Base-by-base conservation (phyloP, 2,888 invertebrate species). In the Cryptus viduatorius region DNA sequence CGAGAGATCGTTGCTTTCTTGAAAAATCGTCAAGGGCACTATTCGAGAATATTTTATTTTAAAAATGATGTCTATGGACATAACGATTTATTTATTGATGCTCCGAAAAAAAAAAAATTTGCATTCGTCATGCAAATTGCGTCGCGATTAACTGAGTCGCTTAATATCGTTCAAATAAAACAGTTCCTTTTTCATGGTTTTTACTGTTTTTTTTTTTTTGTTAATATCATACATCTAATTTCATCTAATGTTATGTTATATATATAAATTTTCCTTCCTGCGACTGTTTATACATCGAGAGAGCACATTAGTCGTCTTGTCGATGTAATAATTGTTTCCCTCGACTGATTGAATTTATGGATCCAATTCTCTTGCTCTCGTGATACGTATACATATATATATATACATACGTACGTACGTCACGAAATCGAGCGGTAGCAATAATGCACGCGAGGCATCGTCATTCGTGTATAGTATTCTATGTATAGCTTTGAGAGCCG, bases 301-400 rank as follows among this genome's bases (percentile, higher is more conserved):
- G 29, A 8, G 19, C 4, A 46, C 61, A 77, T 72, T 72, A 37
- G 37, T n/a, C 56, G 53, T 50, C 61, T 64, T 46, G 73, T 80
- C 76, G 83, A 84, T 64, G 76, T 68, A 69, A 73, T 72, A 19
- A 80, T 78, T 77, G 72, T 77, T 77, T 72, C 44, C 44, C 46
- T 31, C n/a, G 14, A 59, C 65, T 71, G 76, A 77, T 84, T 80
- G 72, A 73, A 84, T 84, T 81, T 73, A 69, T 68, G 64, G 64
- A 72, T 77, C 68, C 77, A 68, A 79, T 71, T 65, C 64, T 37
- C 44, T 75, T 44, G 61, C 42, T 59, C 59, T 50, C 61, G 19
- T 10, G 16, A 19, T 53, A 4, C 19, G 37, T 4, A 37, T 37
- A 7, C 7, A 37, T 37, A 7, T 37, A 37, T 37, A 5, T 82